phyloP scores from a whole-genome alignment of 2,113 vertebrate species.

The Pelobates fuscus region DNA sequence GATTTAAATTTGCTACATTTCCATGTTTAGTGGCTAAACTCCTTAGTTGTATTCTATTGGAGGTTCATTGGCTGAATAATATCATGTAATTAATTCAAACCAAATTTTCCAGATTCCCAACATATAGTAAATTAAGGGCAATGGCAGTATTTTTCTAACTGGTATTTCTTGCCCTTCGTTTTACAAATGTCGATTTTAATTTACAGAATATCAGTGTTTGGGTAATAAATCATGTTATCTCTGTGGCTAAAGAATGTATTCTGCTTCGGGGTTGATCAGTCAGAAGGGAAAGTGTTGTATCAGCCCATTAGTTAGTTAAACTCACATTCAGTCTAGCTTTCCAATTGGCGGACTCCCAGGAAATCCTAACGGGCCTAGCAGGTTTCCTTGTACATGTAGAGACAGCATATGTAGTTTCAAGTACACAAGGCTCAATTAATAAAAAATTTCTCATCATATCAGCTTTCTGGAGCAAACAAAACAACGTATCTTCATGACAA shows the following conservation, averaged over 20 bases:
- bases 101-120: too few species aligned
- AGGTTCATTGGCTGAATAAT: too few species aligned
- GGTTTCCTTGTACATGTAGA: conserved; percentile 14
- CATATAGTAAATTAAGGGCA: too few species aligned
- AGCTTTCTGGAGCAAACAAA: conserved; percentile 37
- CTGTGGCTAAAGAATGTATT: conserved; percentile 5
- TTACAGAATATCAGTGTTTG: background rate
- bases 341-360: conserved; percentile 47
- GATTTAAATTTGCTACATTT: too few species aligned
- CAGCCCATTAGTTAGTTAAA: conserved; percentile 49
- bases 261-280: conserved; percentile 2
- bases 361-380: conserved; percentile 53
- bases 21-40: too few species aligned
- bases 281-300: conserved; percentile 33
- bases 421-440: conserved; percentile 26
- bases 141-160: too few species aligned
- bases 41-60: too few species aligned
- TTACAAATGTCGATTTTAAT: too few species aligned
- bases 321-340: conserved; percentile 51
- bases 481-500: conserved; percentile 9
- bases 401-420: conserved; percentile 35
- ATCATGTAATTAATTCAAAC: too few species aligned
- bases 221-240: background rate
- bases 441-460: conserved; percentile 31
- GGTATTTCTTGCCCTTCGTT: too few species aligned